These are phyloP conservation scores for Stigmatopora nigra DNA, from an alignment of 2,113 vertebrate genomes.

Conservation along the genomic window DNA sequence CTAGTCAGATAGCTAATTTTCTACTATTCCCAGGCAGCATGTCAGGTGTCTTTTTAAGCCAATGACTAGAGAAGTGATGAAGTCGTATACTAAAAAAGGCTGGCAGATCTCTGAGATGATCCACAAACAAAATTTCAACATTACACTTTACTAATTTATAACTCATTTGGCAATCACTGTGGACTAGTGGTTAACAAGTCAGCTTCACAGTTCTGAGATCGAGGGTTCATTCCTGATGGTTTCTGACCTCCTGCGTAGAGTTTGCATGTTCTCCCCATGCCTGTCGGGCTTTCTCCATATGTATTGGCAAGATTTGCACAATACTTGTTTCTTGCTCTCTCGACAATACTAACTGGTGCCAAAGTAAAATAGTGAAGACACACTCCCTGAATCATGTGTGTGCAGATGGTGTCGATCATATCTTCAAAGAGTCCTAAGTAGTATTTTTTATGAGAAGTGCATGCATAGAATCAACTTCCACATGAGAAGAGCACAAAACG, in stretches of 20 bases:
- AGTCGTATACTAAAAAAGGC: constrained; percentile 45
- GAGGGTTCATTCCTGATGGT: no score
- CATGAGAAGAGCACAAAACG: constrained; percentile 25
- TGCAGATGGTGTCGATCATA: constrained; percentile 62
- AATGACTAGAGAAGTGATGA: constrained; percentile 45
- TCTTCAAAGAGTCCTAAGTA: constrained; percentile 61
- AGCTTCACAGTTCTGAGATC: no score
- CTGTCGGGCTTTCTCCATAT: constrained; percentile 2
- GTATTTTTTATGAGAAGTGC: constrained; percentile 51
- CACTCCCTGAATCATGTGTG: constrained; percentile 47
- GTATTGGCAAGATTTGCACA: constrained; percentile 40
- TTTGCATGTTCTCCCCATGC: no score
- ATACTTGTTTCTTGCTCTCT: constrained; percentile 44
- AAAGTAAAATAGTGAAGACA: constrained; percentile 54
- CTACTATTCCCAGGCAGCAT: constrained; percentile 5
- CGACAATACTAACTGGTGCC: constrained; percentile 53
- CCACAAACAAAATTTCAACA: constrained; percentile 49
- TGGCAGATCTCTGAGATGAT: constrained; percentile 46
- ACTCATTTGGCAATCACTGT: constrained; percentile 21
- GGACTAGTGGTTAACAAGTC: no score
- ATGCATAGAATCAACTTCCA: constrained; percentile 57
- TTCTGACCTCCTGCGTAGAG: no score
- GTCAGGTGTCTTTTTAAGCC: constrained; percentile 40
- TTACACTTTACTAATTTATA: constrained; percentile 55
- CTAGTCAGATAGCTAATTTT: not conserved